Conservation (phyloP, 92 coral and sea anemone species). For the Plumapathes pennacea region DNA sequence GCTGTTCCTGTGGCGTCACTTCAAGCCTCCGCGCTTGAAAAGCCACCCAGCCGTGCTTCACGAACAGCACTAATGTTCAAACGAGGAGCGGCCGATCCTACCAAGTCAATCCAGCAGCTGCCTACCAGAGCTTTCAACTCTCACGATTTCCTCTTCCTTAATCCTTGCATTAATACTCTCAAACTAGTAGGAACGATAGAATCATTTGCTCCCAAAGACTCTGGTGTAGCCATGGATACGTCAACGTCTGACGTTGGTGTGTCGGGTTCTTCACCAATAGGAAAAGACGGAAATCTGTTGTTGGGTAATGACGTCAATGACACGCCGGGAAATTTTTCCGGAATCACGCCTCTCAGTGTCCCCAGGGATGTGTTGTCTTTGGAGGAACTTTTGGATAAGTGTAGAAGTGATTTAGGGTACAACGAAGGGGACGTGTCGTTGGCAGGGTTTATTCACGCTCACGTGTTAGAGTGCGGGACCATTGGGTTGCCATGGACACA, state of each 20-base stretch:
- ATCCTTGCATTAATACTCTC: slow-evolving; percentile 1
- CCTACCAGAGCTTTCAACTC: slow-evolving; percentile 29
- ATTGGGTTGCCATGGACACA: slow-evolving; percentile 5
- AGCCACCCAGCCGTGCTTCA: slow-evolving; percentile 22
- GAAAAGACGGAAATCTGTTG: too few species aligned
- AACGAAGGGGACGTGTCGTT: slow-evolving; percentile 2
- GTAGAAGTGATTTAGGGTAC: slow-evolving; percentile 1
- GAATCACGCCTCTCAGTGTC: slow-evolving; percentile 5
- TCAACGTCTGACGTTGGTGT: too few species aligned
- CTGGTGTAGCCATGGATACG: too few species aligned
- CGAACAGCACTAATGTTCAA: slow-evolving; percentile 23
- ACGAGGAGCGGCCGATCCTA: slow-evolving; percentile 26
- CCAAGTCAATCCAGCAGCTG: slow-evolving; percentile 12
- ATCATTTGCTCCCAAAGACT: too few species aligned
- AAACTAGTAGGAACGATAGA: slow-evolving; percentile 1
- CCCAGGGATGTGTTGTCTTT: slow-evolving; percentile 7
- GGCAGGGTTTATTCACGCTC: slow-evolving; percentile 2
- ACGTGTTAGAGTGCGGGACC: slow-evolving; percentile 1
- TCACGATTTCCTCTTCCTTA: slow-evolving; percentile 21
- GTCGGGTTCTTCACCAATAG: too few species aligned
- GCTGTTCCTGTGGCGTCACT: slow-evolving; percentile 20
- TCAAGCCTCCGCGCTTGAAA: not conserved
- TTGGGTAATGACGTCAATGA: too few species aligned
- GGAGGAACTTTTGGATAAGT: slow-evolving; percentile 4
- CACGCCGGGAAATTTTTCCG: too few species aligned